Conservation (phyloP, 2,888 invertebrate species). For the Ormyrus nitidulus region DNA sequence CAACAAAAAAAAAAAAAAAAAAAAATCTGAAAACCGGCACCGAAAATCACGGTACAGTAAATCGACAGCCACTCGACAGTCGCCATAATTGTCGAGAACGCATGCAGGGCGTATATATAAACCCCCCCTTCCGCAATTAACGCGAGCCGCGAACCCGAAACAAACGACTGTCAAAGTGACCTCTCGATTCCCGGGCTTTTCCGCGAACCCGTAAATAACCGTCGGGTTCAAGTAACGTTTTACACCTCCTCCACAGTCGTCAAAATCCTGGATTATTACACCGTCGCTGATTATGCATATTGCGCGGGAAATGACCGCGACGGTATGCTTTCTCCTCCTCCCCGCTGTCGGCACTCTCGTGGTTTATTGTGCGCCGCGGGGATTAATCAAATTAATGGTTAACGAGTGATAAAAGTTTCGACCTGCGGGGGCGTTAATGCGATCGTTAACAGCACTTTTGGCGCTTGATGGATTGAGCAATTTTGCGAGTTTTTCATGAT, state of each 20-base stretch:
- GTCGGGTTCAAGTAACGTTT: conserved; percentile 27
- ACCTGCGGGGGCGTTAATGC: not conserved
- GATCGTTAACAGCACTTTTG: conserved; percentile 17
- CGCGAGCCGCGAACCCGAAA: not conserved
- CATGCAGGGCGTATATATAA: conserved; percentile 12
- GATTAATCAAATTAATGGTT: conserved; percentile 45
- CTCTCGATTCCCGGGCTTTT: not conserved
- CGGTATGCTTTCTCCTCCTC: not conserved
- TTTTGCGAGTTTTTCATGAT: too few relatives aligned
- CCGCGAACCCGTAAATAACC: conserved; percentile 46
- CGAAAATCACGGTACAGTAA: not conserved
- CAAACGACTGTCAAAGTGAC: conserved; percentile 4
- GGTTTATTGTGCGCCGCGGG: not conserved
- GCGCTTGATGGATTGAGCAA: too few relatives aligned
- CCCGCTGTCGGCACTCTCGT: not conserved
- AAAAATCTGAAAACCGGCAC: not conserved
- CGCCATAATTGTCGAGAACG: conserved; percentile 30
- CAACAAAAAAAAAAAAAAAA: too few relatives aligned
- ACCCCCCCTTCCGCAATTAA: conserved; percentile 7
- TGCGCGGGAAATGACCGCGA: conserved; percentile 11
- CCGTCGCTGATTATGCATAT: conserved; percentile 15
- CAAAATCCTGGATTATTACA: conserved; percentile 39
- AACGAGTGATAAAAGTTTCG: conserved; percentile 22
- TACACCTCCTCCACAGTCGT: conserved; percentile 36
- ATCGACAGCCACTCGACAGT: conserved; percentile 18